phyloP scores from a whole-genome alignment of 2,888 invertebrate genomes.

The Actias luna region DNA sequence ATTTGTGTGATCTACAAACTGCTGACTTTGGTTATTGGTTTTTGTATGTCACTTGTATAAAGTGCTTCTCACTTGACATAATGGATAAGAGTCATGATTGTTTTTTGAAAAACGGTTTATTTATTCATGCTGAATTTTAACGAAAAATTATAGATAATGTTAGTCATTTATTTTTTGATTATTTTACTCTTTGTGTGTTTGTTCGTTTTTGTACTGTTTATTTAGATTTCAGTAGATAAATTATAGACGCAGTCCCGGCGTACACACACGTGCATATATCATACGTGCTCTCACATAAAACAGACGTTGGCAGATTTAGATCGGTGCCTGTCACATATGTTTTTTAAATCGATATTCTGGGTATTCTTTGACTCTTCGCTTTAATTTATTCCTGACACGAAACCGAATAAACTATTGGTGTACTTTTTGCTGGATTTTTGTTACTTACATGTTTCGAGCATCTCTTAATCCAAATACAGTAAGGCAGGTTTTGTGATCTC shows the following conservation, averaged over 20 bases:
- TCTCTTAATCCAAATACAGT: neutral
- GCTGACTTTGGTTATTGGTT: too few species aligned
- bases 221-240: neutral
- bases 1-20: too few species aligned
- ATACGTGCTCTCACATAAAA: conserved; percentile 6
- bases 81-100: too few species aligned
- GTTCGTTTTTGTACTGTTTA: conserved; percentile 12
- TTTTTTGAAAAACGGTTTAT: too few species aligned
- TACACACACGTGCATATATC: conserved; percentile 6
- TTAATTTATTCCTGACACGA: conserved; percentile 7
- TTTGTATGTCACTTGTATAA: too few species aligned
- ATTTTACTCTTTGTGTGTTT: conserved; percentile 3
- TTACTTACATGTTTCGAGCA: neutral
- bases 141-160: neutral
- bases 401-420: conserved; percentile 5
- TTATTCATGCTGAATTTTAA: neutral
- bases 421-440: neutral
- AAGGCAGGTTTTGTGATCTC: neutral
- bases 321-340: conserved; percentile 9
- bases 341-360: conserved; percentile 12
- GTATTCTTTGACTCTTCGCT: conserved; percentile 10
- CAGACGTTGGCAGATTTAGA: conserved; percentile 12
- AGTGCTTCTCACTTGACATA: too few species aligned
- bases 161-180: neutral
- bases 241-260: neutral